Percentiles rank a stretch among this genome's conserved stretches.
Evolutionary conservation across 1,140 invertebrate genomes (phyloP).

Genomic region (Triops cancriformis): DNA sequence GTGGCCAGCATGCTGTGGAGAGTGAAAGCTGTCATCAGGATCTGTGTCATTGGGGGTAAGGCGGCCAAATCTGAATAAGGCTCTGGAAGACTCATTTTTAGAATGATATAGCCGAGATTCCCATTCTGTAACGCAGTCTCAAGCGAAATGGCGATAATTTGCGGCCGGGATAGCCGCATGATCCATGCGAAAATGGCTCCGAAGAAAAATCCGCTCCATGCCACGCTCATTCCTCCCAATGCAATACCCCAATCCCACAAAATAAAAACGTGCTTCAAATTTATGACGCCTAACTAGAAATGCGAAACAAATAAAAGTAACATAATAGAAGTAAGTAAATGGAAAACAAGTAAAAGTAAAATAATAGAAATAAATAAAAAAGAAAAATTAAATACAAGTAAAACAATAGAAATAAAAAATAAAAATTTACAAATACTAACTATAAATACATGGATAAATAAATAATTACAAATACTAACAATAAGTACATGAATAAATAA

Average conservation of each 20-base stretch:
- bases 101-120: slow-evolving; percentile 42
- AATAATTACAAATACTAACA: too few species aligned
- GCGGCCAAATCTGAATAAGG: slow-evolving; percentile 42
- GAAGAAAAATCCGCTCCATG: slow-evolving; percentile 74
- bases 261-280: slow-evolving; percentile 27
- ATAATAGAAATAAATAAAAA: slow-evolving; percentile 39
- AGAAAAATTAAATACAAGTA: too few species aligned
- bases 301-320: neutral
- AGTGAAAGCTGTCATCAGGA: slow-evolving; percentile 34
- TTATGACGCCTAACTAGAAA: slow-evolving; percentile 26
- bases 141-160: slow-evolving; percentile 44
- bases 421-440: too few species aligned
- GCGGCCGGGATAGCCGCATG: slow-evolving; percentile 29
- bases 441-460: too few species aligned
- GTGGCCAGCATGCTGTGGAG: slow-evolving; percentile 29
- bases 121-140: slow-evolving; percentile 48
- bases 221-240: slow-evolving; percentile 69
- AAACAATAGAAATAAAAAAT: too few species aligned
- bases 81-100: slow-evolving; percentile 40
- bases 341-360: slow-evolving; percentile 44
- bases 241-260: slow-evolving; percentile 36
- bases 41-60: slow-evolving; percentile 38
- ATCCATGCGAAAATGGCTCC: slow-evolving; percentile 44
- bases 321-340: slow-evolving; percentile 45
- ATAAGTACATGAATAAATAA: too few species aligned